Conservation (phyloP, 2,888 invertebrate genomes). For the Drosophila flavopinicola region DNA sequence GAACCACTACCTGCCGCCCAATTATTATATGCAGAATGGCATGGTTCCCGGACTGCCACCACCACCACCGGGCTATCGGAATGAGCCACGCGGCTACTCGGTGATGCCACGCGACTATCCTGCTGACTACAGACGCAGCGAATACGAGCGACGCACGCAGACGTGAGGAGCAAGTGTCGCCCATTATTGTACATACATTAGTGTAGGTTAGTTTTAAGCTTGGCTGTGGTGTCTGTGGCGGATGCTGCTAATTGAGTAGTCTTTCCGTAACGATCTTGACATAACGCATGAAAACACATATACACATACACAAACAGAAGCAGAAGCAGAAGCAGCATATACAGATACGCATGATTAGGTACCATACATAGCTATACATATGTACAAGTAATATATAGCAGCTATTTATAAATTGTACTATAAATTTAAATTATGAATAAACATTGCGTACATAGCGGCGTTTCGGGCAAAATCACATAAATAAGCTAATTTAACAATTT, state of each 20-base stretch:
- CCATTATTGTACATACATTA: constrained; percentile 57
- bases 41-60: constrained; percentile 71
- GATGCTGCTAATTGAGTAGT: constrained; percentile 25
- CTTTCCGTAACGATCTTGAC: constrained; percentile 32
- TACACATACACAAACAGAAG: constrained; percentile 25
- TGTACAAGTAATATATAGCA: constrained; percentile 67
- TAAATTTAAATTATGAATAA: constrained; percentile 45
- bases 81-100: constrained; percentile 85
- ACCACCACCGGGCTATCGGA: constrained; percentile 82
- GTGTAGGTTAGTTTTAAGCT: constrained; percentile 51
- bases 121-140: constrained; percentile 85
- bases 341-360: constrained; percentile 33
- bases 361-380: constrained; percentile 49
- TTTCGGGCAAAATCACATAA: constrained; percentile 42
- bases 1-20: constrained; percentile 83
- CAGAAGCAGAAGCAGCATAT: constrained; percentile 13
- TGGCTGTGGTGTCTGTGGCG: constrained; percentile 36
- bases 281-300: constrained; percentile 18
- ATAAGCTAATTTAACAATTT: constrained; percentile 45
- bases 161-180: constrained; percentile 57
- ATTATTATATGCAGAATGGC: constrained; percentile 84
- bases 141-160: constrained; percentile 81
- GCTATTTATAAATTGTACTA: constrained; percentile 62
- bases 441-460: constrained; percentile 31
- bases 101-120: constrained; percentile 85